Evolutionary conservation across 2,888 invertebrate genomes (phyloP), one percentile per base, ranked within the genome.

Genomic region (Dysmachus trigonus): DNA sequence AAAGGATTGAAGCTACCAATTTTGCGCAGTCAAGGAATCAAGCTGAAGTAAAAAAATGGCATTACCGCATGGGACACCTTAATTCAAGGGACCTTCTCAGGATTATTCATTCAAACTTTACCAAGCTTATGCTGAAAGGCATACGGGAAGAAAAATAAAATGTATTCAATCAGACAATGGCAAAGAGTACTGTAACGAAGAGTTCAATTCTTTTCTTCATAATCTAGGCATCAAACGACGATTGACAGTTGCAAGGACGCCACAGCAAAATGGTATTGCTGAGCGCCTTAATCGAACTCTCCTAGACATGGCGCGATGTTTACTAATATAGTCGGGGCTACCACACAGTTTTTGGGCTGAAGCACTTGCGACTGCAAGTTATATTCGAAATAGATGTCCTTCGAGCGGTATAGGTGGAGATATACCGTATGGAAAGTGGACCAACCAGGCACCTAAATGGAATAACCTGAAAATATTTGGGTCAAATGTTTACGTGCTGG

Each of bases 251-350:
- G 18, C 71, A 5, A 47, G 82, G 47, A 86, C 53, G 13, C 86
- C 86, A 1, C 81, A 86, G 35, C 81, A 86, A 73, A 86, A 86
- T 73, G 86, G 86, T 33, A 41, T 86, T 1, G 72, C 81, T 5
- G 85, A 86, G 71, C 38, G 85, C 1, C 72, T 22, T 10, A 86
- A 86, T 27, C 3, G 85, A 47, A 85, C 86, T 2, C 35, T 86
- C 1, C 13, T 89, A 27, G 88, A 89, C 22, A 86, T 86, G 38
- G 89, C 89, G 3, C 86, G 89, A 30, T 86, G 88, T 18, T 88
- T 90, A 86, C 81, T 91, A 86, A 84, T 88, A 0, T 86, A 90
- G 51, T 83, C 89, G 22, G 86, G 85, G 22, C 74, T 89, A 18
- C 88, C 62, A 88, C 89, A 86, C 33, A 74, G 87, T 27, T 86